Evolutionary conservation across 2,113 vertebrate species (phyloP), one percentile per base, ranked within the genome.

Genomic region (Oophaga pumilio): DNA sequence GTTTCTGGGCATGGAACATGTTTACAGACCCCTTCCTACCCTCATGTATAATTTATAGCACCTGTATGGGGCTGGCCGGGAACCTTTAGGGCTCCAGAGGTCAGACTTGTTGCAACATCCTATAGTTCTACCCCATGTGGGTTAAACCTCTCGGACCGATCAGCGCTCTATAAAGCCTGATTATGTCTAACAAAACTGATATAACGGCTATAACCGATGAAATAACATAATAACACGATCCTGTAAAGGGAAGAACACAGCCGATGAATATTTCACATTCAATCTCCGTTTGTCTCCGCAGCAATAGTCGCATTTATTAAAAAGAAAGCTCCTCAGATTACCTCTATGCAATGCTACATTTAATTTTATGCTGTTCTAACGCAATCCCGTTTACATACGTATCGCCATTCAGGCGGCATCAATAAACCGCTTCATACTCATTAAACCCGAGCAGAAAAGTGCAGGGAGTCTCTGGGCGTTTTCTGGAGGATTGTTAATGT

Each of bases 351-450:
- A 91, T 87, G 90, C 91, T 93, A 90, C 93, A 94, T 94, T 95
- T 94, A 90, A 91, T 94, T 95, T 95, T 93, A 95, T 90, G 90
- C 86, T 80, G 89, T 87, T 87, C 87, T 91, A 85, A 92, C 89
- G 87, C 80, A 87, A 90, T 94, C 93, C 90, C 93, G 90, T 93
- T 92, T 93, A 92, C 92, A 94, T 93, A 93, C 92, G 88, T 90
- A 92, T 91, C 89, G 1, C 87, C 90, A 93, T 90, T 85, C 89
- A 85, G 87, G 84, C 90, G 92, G 57, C 90, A 90, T 90, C 92
- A 92, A 90, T 93, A 91, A 92, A 93, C 85, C 88, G 81, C 89
- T 91, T 91, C 89, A 76, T 85, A 90, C 66, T 90, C 92, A 93
- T 94, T 92, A 94, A 92, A 88, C 66, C 87, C 89, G 89, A 13